Base-by-base conservation (phyloP, 2,797 vertebrate species). In the Eremophila alpestris region DNA sequence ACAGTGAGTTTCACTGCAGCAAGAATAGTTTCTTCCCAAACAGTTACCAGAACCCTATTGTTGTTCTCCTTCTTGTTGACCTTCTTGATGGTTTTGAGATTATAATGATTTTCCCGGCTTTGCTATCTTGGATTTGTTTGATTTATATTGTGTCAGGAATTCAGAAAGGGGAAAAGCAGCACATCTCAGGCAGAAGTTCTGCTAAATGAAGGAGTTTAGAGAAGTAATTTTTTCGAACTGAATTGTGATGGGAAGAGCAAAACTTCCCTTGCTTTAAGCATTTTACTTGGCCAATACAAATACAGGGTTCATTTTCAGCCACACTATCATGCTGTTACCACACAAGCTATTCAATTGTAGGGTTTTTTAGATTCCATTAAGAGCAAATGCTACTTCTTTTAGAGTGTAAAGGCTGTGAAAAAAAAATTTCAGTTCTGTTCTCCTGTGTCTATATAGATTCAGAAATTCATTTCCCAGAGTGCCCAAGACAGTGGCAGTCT, bases 21-120 rank as follows among this genome's bases (percentile, higher is more conserved):
- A 87, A 60, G 62, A 95, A 95, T 92, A 87, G 74, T 76, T 93
- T 96, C 94, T 93, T 96, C 81, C 90, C 95, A 95, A 97, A 93
- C 76, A 93, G 95, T 95, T 94, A 89, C 68, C 90, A 95, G 86
- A 96, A 95, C 36, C 55, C 85, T 75, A 94, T 92, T 95, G 79
- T 96, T 97, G 63, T 94, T 93, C 90, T 95, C 94, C 70, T 91
- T 46, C 95, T 93, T 94, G 83, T 90, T 96, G 96, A 97, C 68
- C 87, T 97, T 93, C 90, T 83, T 81, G 71, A 74, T 95, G 75
- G 83, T 96, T 96, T 94, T 77, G 78, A 2, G 18, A 96, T 95
- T 97, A 84, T 89, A 93, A 97, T 96, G 81, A 88, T 94, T 97
- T 97, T 96, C 95, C 96, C 7, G 89, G 81, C 80, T 71, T 94